Conservation (phyloP, 2,888 invertebrate species). For the Drosophila parthenogenetica region DNA sequence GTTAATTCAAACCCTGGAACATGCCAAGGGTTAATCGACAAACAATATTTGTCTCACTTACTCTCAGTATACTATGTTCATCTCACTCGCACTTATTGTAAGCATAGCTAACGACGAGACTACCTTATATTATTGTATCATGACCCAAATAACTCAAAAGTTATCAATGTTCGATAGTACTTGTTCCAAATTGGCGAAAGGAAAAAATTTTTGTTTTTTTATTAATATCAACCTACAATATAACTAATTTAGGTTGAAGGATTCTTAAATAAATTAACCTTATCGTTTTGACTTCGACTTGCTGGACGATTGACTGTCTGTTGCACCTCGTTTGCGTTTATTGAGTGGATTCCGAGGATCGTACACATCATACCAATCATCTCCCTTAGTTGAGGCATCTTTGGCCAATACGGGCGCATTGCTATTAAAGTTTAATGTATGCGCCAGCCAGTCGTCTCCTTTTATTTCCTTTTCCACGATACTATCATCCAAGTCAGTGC, state of each 20-base stretch:
- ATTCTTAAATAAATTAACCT: conserved; percentile 20
- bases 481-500: conserved; percentile 52
- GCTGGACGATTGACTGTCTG: conserved; percentile 25
- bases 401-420: conserved; percentile 90
- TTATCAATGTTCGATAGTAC: not conserved
- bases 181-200: no score
- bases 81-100: no score
- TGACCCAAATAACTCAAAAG: not conserved
- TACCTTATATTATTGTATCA: no score
- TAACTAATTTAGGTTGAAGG: no score
- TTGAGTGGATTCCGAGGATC: conserved; percentile 98
- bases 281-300: conserved; percentile 32
- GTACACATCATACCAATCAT: conserved; percentile 98
- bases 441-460: conserved; percentile 83
- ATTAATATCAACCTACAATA: no score
- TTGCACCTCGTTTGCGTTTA: conserved; percentile 91
- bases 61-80: no score
- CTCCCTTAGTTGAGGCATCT: conserved; percentile 96
- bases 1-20: no score
- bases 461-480: conserved; percentile 81
- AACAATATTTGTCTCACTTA: no score
- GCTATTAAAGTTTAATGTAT: conserved; percentile 86
- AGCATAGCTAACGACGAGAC: no score
- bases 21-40: no score
- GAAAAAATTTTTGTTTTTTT: no score